A percentile compares a stretch with the other conserved stretches of the same genome.
These are phyloP conservation scores for Phymorhynchus buccinoides DNA, from an alignment of 1,140 invertebrate genomes.

Conservation along the genomic window DNA sequence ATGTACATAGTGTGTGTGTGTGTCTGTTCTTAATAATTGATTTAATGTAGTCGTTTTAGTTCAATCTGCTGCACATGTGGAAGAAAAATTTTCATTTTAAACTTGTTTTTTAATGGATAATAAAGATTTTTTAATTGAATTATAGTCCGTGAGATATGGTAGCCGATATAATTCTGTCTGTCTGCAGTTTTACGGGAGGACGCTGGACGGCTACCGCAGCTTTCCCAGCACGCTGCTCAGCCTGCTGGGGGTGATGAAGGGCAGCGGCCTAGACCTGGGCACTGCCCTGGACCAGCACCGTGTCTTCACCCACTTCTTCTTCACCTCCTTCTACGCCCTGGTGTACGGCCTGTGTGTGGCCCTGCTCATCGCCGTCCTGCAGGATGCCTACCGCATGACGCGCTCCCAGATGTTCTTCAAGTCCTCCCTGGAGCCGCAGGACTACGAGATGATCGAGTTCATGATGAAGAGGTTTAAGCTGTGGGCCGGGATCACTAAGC, in stretches of 20 bases:
- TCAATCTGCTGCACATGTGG: too few relatives aligned
- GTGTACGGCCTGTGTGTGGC: conserved; percentile 61
- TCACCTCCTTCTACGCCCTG: conserved; percentile 62
- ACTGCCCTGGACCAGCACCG: conserved; percentile 48
- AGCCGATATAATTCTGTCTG: background rate
- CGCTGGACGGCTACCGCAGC: conserved; percentile 55
- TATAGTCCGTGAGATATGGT: background rate
- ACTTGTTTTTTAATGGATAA: too few relatives aligned
- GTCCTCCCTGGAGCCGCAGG: conserved; percentile 61
- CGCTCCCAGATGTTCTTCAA: conserved; percentile 64
- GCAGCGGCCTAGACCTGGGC: conserved; percentile 54
- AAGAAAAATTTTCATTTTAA: too few relatives aligned
- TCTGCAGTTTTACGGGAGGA: conserved; percentile 61
- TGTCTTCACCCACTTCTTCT: conserved; percentile 60
- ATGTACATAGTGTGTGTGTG: too few relatives aligned
- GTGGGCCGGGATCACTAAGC: conserved; percentile 65
- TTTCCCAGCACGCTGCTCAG: conserved; percentile 57
- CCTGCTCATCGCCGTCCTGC: conserved; percentile 60
- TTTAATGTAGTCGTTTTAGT: too few relatives aligned
- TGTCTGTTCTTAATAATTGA: too few relatives aligned
- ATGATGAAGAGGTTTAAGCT: conserved; percentile 67
- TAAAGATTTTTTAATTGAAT: too few relatives aligned
- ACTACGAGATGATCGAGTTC: conserved; percentile 71
- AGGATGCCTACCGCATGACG: conserved; percentile 56
- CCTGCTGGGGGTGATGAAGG: conserved; percentile 57